A percentile compares a stretch with the other conserved stretches of the same genome.
phyloP scores from a whole-genome alignment of 2,797 vertebrate species.

The Podarcis siculus region DNA sequence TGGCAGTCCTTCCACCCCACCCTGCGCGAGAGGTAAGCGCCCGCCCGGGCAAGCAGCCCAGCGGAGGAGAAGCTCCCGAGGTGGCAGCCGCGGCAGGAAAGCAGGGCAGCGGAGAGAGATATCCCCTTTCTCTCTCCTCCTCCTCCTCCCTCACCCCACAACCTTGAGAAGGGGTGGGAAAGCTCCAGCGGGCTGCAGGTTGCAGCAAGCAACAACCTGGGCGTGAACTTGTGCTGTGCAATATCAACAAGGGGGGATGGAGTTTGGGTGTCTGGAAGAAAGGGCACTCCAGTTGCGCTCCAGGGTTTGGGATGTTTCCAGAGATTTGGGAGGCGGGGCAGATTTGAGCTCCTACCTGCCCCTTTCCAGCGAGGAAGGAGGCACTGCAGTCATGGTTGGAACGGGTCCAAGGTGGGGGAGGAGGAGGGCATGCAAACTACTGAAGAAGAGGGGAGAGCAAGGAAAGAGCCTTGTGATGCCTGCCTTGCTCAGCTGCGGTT shows the following conservation, averaged over 20 bases:
- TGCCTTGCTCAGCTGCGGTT: not conserved
- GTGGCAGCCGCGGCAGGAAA: not conserved
- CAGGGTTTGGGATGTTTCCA: not conserved
- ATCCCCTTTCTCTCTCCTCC: no score
- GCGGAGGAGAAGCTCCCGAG: not conserved
- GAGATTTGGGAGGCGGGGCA: not conserved
- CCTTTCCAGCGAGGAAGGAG: not conserved
- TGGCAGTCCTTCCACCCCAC: conserved; percentile 93
- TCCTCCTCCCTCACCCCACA: no score
- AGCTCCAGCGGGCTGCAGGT: not conserved
- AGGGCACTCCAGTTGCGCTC: not conserved
- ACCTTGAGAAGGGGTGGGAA: not conserved
- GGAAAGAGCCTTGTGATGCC: no score
- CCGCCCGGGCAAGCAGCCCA: conserved; percentile 7
- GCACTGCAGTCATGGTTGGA: not conserved
- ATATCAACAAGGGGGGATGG: not conserved
- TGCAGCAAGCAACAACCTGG: not conserved
- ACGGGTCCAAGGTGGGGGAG: not conserved
- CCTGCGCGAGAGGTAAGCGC: conserved; percentile 90
- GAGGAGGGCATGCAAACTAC: no score
- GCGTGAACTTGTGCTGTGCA: not conserved
- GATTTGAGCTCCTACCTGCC: not conserved
- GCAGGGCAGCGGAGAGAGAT: not conserved
- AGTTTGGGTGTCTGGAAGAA: not conserved
- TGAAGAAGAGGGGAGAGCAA: not conserved